Conservation (phyloP, 2,113 vertebrate genomes). For the Leucopsar rothschildi region DNA sequence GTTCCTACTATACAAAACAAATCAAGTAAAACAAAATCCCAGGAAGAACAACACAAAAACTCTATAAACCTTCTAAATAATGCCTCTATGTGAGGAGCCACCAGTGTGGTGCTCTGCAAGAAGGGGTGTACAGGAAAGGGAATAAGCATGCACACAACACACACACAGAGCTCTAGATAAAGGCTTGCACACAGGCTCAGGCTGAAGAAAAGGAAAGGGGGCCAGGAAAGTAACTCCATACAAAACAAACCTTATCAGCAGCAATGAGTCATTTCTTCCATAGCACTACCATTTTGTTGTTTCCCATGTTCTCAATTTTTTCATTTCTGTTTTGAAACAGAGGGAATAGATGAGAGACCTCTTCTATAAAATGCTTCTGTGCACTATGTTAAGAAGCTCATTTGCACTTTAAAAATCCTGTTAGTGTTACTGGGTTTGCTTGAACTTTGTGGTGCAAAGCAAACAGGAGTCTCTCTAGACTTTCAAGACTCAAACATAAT, state of each 20-base stretch:
- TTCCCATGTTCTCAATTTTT: neutral
- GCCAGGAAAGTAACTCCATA: neutral
- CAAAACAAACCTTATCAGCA: neutral
- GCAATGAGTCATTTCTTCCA: neutral
- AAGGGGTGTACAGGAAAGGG: neutral
- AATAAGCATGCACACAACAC: neutral
- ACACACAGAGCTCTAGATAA: neutral
- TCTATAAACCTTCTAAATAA: neutral
- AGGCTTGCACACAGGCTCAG: neutral
- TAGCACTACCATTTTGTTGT: neutral
- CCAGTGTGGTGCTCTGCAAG: neutral
- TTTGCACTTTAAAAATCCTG: conserved; percentile 65
- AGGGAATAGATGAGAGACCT: neutral
- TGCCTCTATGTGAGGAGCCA: neutral
- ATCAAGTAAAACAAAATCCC: neutral
- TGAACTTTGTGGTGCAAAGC: conserved; percentile 65
- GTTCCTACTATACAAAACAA: neutral
- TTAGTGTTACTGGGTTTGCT: conserved; percentile 50
- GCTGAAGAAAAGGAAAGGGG: neutral
- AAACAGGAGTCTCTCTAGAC: conserved; percentile 48
- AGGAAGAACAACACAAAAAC: neutral
- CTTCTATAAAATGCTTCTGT: neutral
- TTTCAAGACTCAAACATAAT: conserved; percentile 52
- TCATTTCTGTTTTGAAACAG: neutral
- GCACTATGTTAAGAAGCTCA: conserved; percentile 5